Base-by-base conservation (phyloP, 2,888 invertebrate genomes). In the Strigamia transsilvanica region DNA sequence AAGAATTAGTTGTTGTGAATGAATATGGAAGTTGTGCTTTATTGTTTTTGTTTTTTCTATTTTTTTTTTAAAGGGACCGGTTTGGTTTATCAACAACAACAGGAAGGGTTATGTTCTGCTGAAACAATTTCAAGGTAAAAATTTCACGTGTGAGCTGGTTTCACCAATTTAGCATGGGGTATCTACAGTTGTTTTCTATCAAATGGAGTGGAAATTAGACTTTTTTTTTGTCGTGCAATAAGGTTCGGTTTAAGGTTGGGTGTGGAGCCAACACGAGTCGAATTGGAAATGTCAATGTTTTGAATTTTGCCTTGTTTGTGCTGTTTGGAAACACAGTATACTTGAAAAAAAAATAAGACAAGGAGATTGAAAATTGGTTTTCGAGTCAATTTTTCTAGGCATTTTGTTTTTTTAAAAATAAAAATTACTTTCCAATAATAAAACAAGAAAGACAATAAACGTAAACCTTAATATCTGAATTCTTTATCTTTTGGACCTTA, bases 81-180 rank as follows among this genome's bases (percentile, higher is more conserved):
- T 97, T 4, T 92, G 95, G 56, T 99, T 99, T 89, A 94, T 95
- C 86, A 94, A 97, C 88, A 98, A 98, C 88, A 98, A 98, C 87
- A 91, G 99, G 46, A 95, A 97, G 87, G 98, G 99, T 0, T 94
- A 95, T 83, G 97, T 99, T 84, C 90, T 97, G 82, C 90, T 99
- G 83, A 96, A 96, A 88, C 99, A 99, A 88, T 97, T 97, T 88
- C 96, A 96, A 90, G 90, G 92, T 92, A 84, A 85, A 86, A 83
- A 41, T 82, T 78, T 80, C 82, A 41, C 32, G 73, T 73, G 13
- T 73, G 27, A 73, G 73, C 73, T 73, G 73, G 79, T 79, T 61
- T 82, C 5, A 13, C 18, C 61, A 78, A 82, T 78, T 78, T 18
- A 77, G 78, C 32, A 21, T 46, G 66, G 13, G 5, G 27, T 79